Evolutionary conservation across 2,888 invertebrate genomes (phyloP), one percentile per base, ranked within the genome.

Genomic region (Drosophila trichaetosa): DNA sequence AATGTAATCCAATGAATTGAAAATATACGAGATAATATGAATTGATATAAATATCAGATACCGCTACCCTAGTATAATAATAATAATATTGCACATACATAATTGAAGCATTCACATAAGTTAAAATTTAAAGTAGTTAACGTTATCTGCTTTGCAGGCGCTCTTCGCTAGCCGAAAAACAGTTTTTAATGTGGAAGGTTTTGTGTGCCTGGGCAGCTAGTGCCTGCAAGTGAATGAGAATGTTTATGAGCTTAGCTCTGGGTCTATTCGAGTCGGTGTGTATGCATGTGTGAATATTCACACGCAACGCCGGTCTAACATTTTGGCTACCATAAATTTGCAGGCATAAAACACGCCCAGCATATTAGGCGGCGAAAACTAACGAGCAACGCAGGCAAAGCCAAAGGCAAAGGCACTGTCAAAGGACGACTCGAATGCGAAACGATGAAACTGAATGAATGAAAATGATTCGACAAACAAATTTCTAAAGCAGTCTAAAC

Each of bases 401-500:
- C 53, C 48, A 51, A 59, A 33, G 48, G 56, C 33, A 48, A 42
- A 49, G 49, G n/a, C 52, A 54, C 56, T 42, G 60, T 21, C 27
- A 38, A 65, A 34, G 57, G 36, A 49, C 46, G 69, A 59, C 66
- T 63, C 59, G 53, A 61, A 70, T 65, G 49, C 62, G 36, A 69
- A 75, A 34, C 69, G 65, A 79, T 68, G 60, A 65, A 70, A 29
- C 79, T 65, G 78, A 79, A 82, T 82, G 63, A 79, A 75, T 80
- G 80, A 77, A 81, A 82, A 84, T 85, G 82, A 85, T 87, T 85
- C 79, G 87, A 62, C 81, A 86, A 82, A 78, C 77, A 81, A 86
- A 87, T 85, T 86, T 87, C 81, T 83, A 83, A 83, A 79, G 87
- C 85, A 85, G 87, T 81, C 83, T 66, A 83, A 83, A 86, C 86